Evolutionary conservation across 2,113 vertebrate genomes (phyloP).

Genomic region (Xiphophorus couchianus): DNA sequence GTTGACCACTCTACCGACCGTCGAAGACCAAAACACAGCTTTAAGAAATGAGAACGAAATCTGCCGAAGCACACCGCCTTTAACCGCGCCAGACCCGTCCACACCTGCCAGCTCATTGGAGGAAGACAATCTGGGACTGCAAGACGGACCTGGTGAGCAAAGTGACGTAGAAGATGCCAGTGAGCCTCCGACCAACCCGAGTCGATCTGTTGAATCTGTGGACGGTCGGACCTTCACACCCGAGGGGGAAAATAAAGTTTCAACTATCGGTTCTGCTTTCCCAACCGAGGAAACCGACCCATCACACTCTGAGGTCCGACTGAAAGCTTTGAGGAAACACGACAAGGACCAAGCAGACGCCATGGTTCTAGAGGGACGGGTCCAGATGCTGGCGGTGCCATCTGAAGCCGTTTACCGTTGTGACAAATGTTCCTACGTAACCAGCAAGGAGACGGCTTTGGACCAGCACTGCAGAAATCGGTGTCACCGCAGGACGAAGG

Average conservation of each 20-base stretch:
- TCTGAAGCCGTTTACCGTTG: constrained; percentile 81
- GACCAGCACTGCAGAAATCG: constrained; percentile 80
- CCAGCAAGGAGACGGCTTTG: constrained; percentile 83
- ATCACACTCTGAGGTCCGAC: constrained; percentile 67
- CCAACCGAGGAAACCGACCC: constrained; percentile 1
- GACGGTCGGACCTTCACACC: not conserved
- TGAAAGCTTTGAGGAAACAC: constrained; percentile 85
- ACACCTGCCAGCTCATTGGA: constrained; percentile 33
- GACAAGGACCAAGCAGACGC: constrained; percentile 91
- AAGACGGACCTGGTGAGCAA: constrained; percentile 37
- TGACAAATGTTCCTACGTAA: constrained; percentile 84
- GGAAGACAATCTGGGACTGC: constrained; percentile 20
- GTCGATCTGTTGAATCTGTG: not conserved
- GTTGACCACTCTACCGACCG: constrained; percentile 65
- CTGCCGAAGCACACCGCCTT: not conserved
- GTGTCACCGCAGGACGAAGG: constrained; percentile 79
- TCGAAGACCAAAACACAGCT: constrained; percentile 34
- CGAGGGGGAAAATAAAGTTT: not conserved
- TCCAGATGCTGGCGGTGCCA: constrained; percentile 92
- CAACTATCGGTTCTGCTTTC: constrained; percentile 10
- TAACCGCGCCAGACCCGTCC: constrained; percentile 1
- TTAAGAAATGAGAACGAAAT: constrained; percentile 20
- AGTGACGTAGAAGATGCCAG: constrained; percentile 34
- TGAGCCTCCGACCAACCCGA: constrained; percentile 7
- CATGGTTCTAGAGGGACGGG: constrained; percentile 89